Percentiles rank a stretch among this genome's conserved stretches.
phyloP scores from a whole-genome alignment of 2,888 invertebrate genomes.

The Saturnia japonica region DNA sequence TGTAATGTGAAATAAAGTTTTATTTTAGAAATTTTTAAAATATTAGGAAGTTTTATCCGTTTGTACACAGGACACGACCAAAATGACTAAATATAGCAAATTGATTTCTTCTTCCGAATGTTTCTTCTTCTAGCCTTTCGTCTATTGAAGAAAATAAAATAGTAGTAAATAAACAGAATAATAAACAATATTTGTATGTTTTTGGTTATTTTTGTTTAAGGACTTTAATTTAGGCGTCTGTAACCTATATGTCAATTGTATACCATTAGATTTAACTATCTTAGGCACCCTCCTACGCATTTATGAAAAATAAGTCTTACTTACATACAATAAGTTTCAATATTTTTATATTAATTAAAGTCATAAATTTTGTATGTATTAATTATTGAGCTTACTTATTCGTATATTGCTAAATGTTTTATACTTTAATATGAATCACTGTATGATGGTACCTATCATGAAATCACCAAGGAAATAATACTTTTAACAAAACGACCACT shows the following conservation, averaged over 20 bases:
- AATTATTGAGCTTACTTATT: not conserved
- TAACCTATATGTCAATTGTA: not conserved
- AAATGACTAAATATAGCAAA: no score
- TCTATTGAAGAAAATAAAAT: not conserved
- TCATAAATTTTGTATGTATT: not conserved
- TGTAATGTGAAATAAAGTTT: no score
- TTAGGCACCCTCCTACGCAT: not conserved
- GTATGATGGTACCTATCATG: slow-evolving; percentile 13
- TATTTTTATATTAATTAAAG: not conserved
- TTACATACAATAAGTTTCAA: not conserved
- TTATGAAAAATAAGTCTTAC: not conserved
- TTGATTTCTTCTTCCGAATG: no score
- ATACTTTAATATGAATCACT: slow-evolving; percentile 18
- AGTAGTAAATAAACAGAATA: no score
- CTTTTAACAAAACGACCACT: slow-evolving; percentile 21
- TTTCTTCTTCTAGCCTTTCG: not conserved
- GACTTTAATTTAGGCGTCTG: not conserved
- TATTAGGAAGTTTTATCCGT: no score
- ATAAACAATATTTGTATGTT: no score
- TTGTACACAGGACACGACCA: no score
- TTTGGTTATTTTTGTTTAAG: not conserved
- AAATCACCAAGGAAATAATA: slow-evolving; percentile 21
- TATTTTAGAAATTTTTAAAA: no score
- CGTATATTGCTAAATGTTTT: slow-evolving; percentile 10
- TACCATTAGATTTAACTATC: not conserved